These are phyloP conservation scores for Heliconius eleuchia DNA, from an alignment of 1,140 invertebrate genomes.

Conservation along the genomic window DNA sequence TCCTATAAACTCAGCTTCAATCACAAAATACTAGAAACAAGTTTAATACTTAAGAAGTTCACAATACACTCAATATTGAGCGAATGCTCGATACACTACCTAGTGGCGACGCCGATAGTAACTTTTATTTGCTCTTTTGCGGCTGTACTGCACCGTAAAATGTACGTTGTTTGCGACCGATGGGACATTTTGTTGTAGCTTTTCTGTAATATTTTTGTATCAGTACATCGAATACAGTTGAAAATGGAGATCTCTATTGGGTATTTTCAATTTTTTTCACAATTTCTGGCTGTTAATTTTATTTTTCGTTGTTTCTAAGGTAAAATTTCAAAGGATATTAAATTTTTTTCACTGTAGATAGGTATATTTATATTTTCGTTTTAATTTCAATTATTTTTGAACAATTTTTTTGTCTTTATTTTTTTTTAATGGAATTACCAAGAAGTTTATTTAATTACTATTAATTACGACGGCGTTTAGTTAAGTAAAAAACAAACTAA, in stretches of 20 bases:
- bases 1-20: neutral
- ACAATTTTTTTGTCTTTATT: too few relatives aligned
- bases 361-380: too few relatives aligned
- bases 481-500: too few relatives aligned
- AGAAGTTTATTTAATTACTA: too few relatives aligned
- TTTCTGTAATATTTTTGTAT: conserved; percentile 27
- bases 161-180: conserved; percentile 22
- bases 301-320: neutral
- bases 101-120: conserved; percentile 5
- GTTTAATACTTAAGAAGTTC: conserved; percentile 20
- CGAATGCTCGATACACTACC: neutral
- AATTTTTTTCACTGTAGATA: too few relatives aligned
- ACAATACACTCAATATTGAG: neutral
- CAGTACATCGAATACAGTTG: neutral
- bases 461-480: too few relatives aligned
- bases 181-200: conserved; percentile 18
- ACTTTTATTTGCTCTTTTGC: conserved; percentile 31
- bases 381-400: too few relatives aligned
- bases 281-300: neutral
- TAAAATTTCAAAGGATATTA: too few relatives aligned
- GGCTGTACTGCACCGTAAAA: conserved; percentile 17
- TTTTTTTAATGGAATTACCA: too few relatives aligned
- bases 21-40: conserved; percentile 1
- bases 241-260: neutral
- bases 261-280: neutral